Evolutionary conservation across 2,797 vertebrate species (phyloP), one percentile per base, ranked within the genome.

Genomic region (Malacoraja senta): DNA sequence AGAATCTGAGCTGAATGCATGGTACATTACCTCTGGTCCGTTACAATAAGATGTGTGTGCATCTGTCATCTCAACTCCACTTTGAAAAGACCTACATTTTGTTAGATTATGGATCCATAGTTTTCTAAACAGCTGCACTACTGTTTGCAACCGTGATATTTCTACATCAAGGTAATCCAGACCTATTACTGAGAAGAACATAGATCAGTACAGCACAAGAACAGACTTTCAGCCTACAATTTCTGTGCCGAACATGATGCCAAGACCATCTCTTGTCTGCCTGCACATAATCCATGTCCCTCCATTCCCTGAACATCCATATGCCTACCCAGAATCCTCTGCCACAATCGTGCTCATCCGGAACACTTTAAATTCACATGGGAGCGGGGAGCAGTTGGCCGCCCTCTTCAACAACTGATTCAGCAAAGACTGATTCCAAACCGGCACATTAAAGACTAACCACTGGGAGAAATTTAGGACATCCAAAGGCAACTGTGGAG

Each of bases 1-100:
- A 88, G 84, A 88, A 88, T 35, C n/a, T 68, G n/a, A 68, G 17
- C 84, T 88, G 84, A 88, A 86, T 86, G 15, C 32, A 63, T 12
- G 13, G 53, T 10, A 84, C 19, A 32, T 86, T 86, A 61, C 2
- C 26, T 86, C 83, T 58, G 15, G 44, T 86, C 61, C 35, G 58
- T 35, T 88, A 68, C n/a, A 35, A 21, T 35, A 65, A 12, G 29
- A 61, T n/a, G 61, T 88, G 29, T 86, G 44, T 83, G 44, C 80
- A 83, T 61, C 44, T 61, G 83, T 21, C 17, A 35, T 9, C 8
- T 17, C 17, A 68, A 35, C 1, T 68, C n/a, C n/a, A 68, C 15
- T 68, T 68, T 8, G n/a, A 17, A 65, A 32, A 8, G 61, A 68
- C 29, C 29, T 35, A n/a, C 32, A 65, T 29, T 35, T 88, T 88